Evolutionary conservation across 2,888 invertebrate genomes (phyloP).

Genomic region (Callyntrura guangdongensis): DNA sequence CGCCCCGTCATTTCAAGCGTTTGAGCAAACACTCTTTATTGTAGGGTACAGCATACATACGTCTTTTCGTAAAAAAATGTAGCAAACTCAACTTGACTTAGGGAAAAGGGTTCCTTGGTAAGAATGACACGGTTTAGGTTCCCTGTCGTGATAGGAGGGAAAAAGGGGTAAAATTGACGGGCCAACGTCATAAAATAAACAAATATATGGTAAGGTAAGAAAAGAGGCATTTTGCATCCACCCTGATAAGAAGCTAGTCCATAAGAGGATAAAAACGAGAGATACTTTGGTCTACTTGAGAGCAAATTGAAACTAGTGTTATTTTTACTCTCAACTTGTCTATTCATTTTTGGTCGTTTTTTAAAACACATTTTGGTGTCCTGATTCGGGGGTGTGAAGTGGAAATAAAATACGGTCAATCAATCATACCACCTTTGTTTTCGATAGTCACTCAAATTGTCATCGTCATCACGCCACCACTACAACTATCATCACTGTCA

Average conservation of each 20-base stretch:
- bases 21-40: not conserved
- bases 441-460: no score
- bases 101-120: not conserved
- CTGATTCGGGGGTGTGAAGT: no score
- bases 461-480: no score
- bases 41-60: not conserved
- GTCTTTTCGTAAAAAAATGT: not conserved
- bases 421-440: no score
- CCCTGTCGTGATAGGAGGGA: not conserved
- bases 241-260: no score
- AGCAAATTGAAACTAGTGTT: not conserved
- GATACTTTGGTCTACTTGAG: not conserved
- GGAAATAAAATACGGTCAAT: no score
- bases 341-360: no score
- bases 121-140: slow-evolving; percentile 3
- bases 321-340: no score
- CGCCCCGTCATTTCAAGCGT: not conserved
- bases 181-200: slow-evolving; percentile 36
- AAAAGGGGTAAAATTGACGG: not conserved
- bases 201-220: not conserved
- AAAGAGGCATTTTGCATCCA: not conserved
- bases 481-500: no score
- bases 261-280: not conserved
- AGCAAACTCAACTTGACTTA: not conserved
- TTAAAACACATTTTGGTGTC: no score